phyloP scores from a whole-genome alignment of 2,888 invertebrate species.

The Pogonocherus hispidulus region DNA sequence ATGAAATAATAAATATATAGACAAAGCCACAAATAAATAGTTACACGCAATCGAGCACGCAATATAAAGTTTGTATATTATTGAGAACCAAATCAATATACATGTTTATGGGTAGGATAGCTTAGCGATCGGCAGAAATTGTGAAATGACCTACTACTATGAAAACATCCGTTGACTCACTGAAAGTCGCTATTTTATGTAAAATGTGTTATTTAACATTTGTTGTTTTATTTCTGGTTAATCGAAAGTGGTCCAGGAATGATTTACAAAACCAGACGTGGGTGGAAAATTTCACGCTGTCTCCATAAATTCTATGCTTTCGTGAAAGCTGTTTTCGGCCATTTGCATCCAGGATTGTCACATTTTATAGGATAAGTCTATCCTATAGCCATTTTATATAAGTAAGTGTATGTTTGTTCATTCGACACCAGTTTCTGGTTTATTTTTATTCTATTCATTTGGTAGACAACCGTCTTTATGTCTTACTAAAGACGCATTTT shows the following conservation, averaged over 20 bases:
- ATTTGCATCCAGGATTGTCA: neutral
- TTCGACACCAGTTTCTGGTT: no score
- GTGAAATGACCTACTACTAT: neutral
- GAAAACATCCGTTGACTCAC: neutral
- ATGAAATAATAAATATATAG: no score
- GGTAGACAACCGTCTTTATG: no score
- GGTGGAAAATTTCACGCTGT: conserved; percentile 9
- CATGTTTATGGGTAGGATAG: no score
- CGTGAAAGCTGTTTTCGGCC: conserved; percentile 32
- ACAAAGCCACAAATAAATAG: no score
- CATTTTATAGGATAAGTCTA: no score
- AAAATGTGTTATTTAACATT: conserved; percentile 4
- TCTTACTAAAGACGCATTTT: no score
- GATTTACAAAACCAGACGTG: conserved; percentile 12
- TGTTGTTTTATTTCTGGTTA: conserved; percentile 1
- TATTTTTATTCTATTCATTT: no score
- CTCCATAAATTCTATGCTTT: conserved; percentile 28
- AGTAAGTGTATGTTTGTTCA: conserved; percentile 1
- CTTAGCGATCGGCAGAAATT: neutral
- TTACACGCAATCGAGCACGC: no score
- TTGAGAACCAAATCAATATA: no score
- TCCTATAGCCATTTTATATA: conserved; percentile 12
- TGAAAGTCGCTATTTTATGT: conserved; percentile 1
- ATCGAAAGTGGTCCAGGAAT: neutral
- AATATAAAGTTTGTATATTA: no score